Base-by-base conservation (phyloP, 2,888 invertebrate genomes). In the Miltochrista miniata region DNA sequence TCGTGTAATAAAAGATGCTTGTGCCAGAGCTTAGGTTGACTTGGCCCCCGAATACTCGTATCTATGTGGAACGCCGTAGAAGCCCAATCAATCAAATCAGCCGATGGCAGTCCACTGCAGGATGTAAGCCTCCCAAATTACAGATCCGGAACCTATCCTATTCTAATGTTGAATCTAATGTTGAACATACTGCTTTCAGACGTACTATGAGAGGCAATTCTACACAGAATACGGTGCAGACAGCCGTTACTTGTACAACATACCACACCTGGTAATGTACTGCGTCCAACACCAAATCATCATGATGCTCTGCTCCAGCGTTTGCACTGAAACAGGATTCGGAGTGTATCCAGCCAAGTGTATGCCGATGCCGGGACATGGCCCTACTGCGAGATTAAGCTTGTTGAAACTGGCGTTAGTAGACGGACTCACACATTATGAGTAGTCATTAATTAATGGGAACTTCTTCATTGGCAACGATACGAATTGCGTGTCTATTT, bases 311-410 rank as follows among this genome's bases (percentile, higher is more conserved):
- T 95, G 96, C 1, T 97, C 97, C 71, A 94, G 95, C 68, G 95
- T 96, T 30, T 97, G 96, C 71, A 95, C 96, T 38, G 95, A 96
- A 83, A 93, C 96, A 0, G 96, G 96, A 0, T 92, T 98, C 33
- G 98, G 98, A 3, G 95, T 96, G n/a, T 98, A 98, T 81, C 98
- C 98, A 0, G 83, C 83, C 0, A 90, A 85, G 40, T 92, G 93
- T 13, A 84, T 93, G 35, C 93, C 96, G 0, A 79, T 93, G 60
- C 92, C 96, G 40, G 97, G 97, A 0, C 85, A 93, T 45, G 98
- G 98, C 94, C 97, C 98, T 0, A 93, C 95, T 69, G 81, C 63
- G 81, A 93, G 72, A 89, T 92, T 70, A 65, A 91, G 73, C 74
- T 82, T 72, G 51, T 43, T 87, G 13, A 74, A 79, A 45, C 53